Evolutionary conservation across 2,888 invertebrate genomes (phyloP).

Genomic region (Lumbricus terrestris): DNA sequence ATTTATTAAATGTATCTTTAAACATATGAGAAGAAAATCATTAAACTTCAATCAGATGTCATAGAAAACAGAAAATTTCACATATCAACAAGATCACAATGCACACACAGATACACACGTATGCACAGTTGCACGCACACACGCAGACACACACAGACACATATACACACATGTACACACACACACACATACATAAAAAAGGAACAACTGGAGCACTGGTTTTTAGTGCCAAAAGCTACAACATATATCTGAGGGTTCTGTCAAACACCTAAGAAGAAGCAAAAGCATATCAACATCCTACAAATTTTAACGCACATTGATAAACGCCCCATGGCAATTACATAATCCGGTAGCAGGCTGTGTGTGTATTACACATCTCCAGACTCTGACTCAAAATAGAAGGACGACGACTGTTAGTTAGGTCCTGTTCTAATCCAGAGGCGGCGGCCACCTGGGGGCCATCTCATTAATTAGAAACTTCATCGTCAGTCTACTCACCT

Average conservation of each 20-base stretch:
- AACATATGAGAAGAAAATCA: no score
- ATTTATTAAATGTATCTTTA: no score
- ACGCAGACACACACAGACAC: background rate
- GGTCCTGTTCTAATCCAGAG: constrained; percentile 3
- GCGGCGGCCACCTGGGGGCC: constrained; percentile 7
- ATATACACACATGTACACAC: background rate
- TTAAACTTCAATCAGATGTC: background rate
- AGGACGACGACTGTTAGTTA: no score
- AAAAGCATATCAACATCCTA: background rate
- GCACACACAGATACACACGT: no score
- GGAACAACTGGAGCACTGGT: background rate
- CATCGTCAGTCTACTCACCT: constrained; percentile 72
- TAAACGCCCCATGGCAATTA: background rate
- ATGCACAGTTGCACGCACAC: no score
- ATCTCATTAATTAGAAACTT: constrained; percentile 73
- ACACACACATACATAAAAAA: background rate
- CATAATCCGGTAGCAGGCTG: background rate
- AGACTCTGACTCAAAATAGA: background rate
- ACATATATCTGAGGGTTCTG: constrained; percentile 3
- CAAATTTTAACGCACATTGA: background rate
- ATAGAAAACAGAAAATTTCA: background rate
- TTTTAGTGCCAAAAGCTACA: background rate
- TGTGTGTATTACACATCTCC: background rate
- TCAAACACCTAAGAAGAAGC: background rate
- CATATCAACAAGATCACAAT: background rate